Evolutionary conservation across 2,797 vertebrate species (phyloP), one percentile per base, ranked within the genome.

Genomic region (Bovichtus variegatus): DNA sequence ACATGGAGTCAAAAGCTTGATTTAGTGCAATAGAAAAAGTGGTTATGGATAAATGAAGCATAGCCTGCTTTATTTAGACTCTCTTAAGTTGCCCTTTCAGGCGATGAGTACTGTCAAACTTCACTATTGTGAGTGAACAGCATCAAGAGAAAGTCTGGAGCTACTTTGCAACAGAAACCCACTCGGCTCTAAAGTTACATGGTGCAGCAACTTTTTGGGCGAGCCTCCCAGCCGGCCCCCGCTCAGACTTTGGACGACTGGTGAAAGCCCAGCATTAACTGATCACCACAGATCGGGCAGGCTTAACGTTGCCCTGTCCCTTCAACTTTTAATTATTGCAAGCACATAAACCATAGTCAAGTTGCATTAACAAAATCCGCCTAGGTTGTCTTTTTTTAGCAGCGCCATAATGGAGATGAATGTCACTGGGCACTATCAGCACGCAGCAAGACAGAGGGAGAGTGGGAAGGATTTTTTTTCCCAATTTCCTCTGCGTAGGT

Each of bases 361-460:
- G 76, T 67, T 83, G 73, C 89, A 92, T 93, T 92, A 89, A 79
- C 79, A 71, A 81, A 92, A 90, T 92, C 73, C 77, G 68, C 60
- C 63, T 4, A 43, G 74, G 49, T 87, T 82, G 89, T 92, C 81
- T 89, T 87, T 89, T 83, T 79, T 87, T 71, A 61, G 79, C 72
- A 58, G 53, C 27, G 25, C 74, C 78, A 87, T 92, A 88, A 91
- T 81, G 78, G 71, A 87, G 87, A 92, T 90, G 46, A 90, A 89
- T 88, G 64, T 85, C 81, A 76, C 63, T 13, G 63, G 64, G 82
- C 40, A 50, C 61, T 40, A 59, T 84, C 70, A 82, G 76, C 68
- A 62, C 63, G 62, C 57, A 43, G 58, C 65, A 77, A 71, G 50
- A 75, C 38, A 51, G 58, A 66, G 27, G 43, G 38, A 68, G 67